phyloP scores from a whole-genome alignment of 2,113 vertebrate genomes.

The Gnathonemus longibarbis region DNA sequence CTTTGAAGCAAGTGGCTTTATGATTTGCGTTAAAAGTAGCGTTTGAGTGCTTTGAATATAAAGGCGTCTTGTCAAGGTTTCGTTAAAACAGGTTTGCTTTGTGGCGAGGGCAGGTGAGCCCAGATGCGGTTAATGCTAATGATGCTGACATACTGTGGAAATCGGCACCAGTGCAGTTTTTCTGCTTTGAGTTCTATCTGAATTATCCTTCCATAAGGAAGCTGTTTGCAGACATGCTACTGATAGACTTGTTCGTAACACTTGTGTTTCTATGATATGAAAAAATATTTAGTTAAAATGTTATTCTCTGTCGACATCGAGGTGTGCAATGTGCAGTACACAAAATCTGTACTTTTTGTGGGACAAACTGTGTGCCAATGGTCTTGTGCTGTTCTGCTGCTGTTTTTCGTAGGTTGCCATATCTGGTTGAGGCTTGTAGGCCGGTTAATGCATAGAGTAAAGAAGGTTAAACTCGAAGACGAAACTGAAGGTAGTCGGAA shows the following conservation, averaged over 20 bases:
- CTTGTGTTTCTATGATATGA: not conserved
- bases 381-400: not conserved
- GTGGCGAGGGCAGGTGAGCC: not conserved
- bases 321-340: not conserved
- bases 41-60: not conserved
- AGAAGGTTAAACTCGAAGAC: constrained; percentile 84
- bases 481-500: constrained; percentile 68
- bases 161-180: not conserved
- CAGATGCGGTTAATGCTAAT: not conserved
- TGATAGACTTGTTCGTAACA: not conserved
- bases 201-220: not conserved
- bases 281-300: not conserved
- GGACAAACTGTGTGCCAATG: constrained; percentile 12
- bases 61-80: not conserved
- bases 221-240: not conserved
- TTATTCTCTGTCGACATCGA: not conserved
- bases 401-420: constrained; percentile 58
- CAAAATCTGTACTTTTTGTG: not conserved
- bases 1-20: not conserved
- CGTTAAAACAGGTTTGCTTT: not conserved
- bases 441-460: constrained; percentile 88
- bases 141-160: not conserved
- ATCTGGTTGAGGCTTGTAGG: constrained; percentile 63
- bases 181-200: not conserved
- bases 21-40: not conserved